These are phyloP conservation scores for Aspidapion aeneum DNA, from an alignment of 2,888 invertebrate genomes.

Conservation along the genomic window DNA sequence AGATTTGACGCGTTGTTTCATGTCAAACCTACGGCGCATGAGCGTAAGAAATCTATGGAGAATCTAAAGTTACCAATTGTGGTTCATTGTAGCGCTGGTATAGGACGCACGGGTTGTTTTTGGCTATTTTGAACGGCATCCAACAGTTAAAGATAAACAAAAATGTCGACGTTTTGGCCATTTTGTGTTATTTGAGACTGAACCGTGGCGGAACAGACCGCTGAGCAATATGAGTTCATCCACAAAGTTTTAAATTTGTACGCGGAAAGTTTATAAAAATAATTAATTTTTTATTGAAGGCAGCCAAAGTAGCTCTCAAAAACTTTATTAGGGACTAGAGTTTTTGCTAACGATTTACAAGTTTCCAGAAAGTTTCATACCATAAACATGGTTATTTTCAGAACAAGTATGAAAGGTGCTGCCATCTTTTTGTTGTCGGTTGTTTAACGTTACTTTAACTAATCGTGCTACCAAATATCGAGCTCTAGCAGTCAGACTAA, in stretches of 20 bases:
- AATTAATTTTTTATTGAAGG: no score
- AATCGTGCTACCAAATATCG: no score
- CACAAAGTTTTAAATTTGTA: constrained; percentile 80
- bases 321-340: no score
- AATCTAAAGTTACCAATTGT: constrained; percentile 55
- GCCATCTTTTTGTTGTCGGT: no score
- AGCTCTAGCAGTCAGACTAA: neutral
- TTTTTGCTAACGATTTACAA: no score
- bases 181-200: constrained; percentile 84
- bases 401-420: no score
- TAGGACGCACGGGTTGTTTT: constrained; percentile 87
- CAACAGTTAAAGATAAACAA: constrained; percentile 73
- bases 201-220: constrained; percentile 93
- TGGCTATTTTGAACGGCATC: constrained; percentile 85
- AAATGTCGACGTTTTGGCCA: constrained; percentile 84
- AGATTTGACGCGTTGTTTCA: neutral
- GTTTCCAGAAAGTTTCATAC: no score
- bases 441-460: no score
- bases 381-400: no score
- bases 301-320: no score
- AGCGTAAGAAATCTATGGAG: constrained; percentile 34
- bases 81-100: constrained; percentile 87
- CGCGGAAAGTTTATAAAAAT: no score
- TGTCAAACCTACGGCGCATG: constrained; percentile 10
- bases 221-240: constrained; percentile 91